A percentile compares a stretch with the other conserved stretches of the same genome.
These are phyloP conservation scores for Amyelois transitella DNA, from an alignment of 1,140 invertebrate species.

Conservation along the genomic window DNA sequence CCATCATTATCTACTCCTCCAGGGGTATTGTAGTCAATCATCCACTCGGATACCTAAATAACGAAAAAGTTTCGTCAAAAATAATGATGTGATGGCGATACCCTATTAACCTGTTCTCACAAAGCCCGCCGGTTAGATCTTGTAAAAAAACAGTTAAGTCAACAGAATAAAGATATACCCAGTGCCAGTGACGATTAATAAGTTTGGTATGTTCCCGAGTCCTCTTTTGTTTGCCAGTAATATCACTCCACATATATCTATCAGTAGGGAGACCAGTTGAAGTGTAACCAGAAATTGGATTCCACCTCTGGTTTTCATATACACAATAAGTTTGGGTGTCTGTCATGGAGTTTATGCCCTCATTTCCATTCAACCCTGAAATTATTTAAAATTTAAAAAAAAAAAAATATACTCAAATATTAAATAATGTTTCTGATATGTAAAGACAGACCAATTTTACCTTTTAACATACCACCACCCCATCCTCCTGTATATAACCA, in stretches of 20 bases:
- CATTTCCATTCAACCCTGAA: slow-evolving; percentile 79
- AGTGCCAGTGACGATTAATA: slow-evolving; percentile 90
- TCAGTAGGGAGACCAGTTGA: slow-evolving; percentile 90
- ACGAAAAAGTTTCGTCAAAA: background rate
- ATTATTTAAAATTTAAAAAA: slow-evolving; percentile 9
- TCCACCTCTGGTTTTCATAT: slow-evolving; percentile 97
- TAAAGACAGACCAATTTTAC: slow-evolving; percentile 45
- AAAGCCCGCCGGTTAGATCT: too few relatives aligned
- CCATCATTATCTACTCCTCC: slow-evolving; percentile 93
- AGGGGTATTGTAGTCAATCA: slow-evolving; percentile 89
- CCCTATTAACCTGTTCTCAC: too few relatives aligned
- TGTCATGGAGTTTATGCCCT: slow-evolving; percentile 84
- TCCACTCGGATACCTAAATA: slow-evolving; percentile 88
- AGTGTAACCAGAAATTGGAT: slow-evolving; percentile 90
- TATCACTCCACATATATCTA: slow-evolving; percentile 92
- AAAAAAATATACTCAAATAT: slow-evolving; percentile 6
- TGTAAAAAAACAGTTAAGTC: background rate
- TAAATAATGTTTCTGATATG: background rate
- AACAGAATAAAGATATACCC: slow-evolving; percentile 74
- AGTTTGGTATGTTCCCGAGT: slow-evolving; percentile 90
- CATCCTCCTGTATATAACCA: slow-evolving; percentile 92
- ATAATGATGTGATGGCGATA: too few relatives aligned
- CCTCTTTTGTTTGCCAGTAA: slow-evolving; percentile 85
- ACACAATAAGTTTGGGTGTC: slow-evolving; percentile 90
- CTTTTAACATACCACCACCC: slow-evolving; percentile 86